A percentile compares a stretch with the other conserved stretches of the same genome.
phyloP scores from a whole-genome alignment of 1,140 invertebrate species.

The Andrena cerasifolii region DNA sequence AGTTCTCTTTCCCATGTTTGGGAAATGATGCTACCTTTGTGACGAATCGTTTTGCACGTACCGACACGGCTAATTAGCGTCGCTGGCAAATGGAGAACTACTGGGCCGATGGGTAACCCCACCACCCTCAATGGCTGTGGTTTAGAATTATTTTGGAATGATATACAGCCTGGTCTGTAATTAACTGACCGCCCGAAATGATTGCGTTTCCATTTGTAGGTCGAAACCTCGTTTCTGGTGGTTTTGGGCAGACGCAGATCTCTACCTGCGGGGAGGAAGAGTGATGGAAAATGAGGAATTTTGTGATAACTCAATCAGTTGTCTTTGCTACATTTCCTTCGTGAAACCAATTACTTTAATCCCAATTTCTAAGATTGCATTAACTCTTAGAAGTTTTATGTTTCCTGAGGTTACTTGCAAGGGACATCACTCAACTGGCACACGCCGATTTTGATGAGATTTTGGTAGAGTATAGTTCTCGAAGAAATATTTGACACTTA shows the following conservation, averaged over 20 bases:
- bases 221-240: not conserved
- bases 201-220: slow-evolving; percentile 35
- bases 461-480: too few relatives aligned
- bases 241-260: not conserved
- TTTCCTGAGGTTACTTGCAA: too few relatives aligned
- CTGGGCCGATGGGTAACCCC: not conserved
- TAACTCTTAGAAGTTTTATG: too few relatives aligned
- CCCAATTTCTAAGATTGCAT: not conserved
- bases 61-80: slow-evolving; percentile 1
- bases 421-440: too few relatives aligned
- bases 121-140: not conserved
- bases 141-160: slow-evolving; percentile 34
- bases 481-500: too few relatives aligned
- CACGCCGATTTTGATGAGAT: too few relatives aligned
- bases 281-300: not conserved
- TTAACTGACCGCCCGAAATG: slow-evolving; percentile 24
- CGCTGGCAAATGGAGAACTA: not conserved
- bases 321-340: not conserved
- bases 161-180: slow-evolving; percentile 19
- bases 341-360: not conserved
- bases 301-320: too few relatives aligned
- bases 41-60: not conserved
- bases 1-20: too few relatives aligned
- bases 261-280: too few relatives aligned
- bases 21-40: not conserved